These are phyloP conservation scores for Automeris io DNA, from an alignment of 2,888 invertebrate species.

Conservation along the genomic window DNA sequence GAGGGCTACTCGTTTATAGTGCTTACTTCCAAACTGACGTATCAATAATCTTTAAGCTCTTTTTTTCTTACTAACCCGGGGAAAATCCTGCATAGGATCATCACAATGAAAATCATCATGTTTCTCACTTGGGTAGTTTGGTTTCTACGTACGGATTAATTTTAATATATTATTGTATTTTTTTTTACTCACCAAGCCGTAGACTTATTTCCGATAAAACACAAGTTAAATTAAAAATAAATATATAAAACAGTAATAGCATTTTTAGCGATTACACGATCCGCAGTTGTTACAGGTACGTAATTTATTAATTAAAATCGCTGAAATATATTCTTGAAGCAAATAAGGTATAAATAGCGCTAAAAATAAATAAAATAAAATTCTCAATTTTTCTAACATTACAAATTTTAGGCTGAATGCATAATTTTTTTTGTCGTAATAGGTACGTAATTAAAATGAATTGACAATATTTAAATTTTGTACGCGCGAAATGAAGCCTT, in stretches of 20 bases:
- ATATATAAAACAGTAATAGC: constrained; percentile 34
- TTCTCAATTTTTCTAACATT: constrained; percentile 59
- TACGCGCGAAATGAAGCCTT: not conserved
- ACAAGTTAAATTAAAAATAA: constrained; percentile 44
- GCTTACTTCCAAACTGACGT: too few relatives aligned
- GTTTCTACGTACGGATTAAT: too few relatives aligned
- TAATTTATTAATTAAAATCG: constrained; percentile 54
- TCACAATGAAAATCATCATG: too few relatives aligned
- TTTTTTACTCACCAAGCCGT: constrained; percentile 50
- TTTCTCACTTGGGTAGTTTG: too few relatives aligned
- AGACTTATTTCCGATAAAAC: constrained; percentile 54
- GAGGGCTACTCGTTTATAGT: too few relatives aligned
- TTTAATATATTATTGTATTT: not conserved
- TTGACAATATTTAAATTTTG: not conserved
- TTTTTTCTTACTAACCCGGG: too few relatives aligned
- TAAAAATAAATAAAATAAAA: constrained; percentile 56
- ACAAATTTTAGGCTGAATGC: constrained; percentile 12
- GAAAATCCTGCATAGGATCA: too few relatives aligned
- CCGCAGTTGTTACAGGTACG: constrained; percentile 37
- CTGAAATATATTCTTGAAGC: constrained; percentile 62
- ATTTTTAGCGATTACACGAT: constrained; percentile 35
- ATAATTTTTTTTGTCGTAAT: constrained; percentile 2
- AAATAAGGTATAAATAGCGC: constrained; percentile 59
- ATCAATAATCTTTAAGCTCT: too few relatives aligned
- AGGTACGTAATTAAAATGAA: not conserved